Evolutionary conservation across 2,888 invertebrate species (phyloP), one percentile per base, ranked within the genome.

Genomic region (Argyra leucocephala): DNA sequence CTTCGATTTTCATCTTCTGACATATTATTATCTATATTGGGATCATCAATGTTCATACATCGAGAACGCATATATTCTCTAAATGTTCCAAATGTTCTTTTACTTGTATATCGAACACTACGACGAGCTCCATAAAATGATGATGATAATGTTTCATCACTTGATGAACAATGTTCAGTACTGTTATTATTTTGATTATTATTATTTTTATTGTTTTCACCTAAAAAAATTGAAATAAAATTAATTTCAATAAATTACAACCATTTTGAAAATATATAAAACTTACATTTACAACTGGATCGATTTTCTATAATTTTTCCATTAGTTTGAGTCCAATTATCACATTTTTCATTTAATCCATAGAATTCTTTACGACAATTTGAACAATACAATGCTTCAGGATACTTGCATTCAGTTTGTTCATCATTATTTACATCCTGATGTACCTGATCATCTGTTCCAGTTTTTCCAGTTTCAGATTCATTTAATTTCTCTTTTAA

Each of bases 51-150:
- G 61, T 75, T 74, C 75, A 77, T 76, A 24, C 75, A 73, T 64
- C 79, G 75, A 21, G 79, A 78, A 24, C 77, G 76, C 76, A 79
- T 77, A 65, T 79, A 79, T 64, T 80, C 80, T 62, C 76, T 71
- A 66, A 78, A 80, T 48, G 78, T 78, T 36, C 79, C 78, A n/a
- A 78, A 73, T 59, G 79, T 79, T 59, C 78, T 74, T 69, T 80
- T 79, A 71, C 79, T 80, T n/a, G 78, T 80, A 66, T 80, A 80
- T 57, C 78, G 77, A 66, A 78, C 77, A 70, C 80, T 79, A 65
- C 78, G 76, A 66, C 80, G 73, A 66, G 78, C 78, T 69, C 77
- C 79, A 66, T 76, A 76, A 72, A 79, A 79, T 67, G 79, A 79
- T 71, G 78, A 78, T 71, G 78, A 78, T 67, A 76, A 73, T 66